Base-by-base conservation (phyloP, 2,888 invertebrate genomes). In the Invenusta paracnida region DNA sequence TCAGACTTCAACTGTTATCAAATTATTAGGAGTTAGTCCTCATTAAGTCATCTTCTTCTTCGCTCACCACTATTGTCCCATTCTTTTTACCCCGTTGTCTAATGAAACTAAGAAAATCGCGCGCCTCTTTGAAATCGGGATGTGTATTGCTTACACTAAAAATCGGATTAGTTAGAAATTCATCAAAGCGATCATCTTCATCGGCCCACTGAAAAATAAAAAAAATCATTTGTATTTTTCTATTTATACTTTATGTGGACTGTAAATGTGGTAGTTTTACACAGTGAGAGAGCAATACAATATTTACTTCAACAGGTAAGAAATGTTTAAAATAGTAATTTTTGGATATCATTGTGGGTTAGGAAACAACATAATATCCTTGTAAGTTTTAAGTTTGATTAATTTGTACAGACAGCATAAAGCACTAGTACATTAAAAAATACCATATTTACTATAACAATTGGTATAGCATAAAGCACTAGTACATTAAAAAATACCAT, bases 101-200 rank as follows among this genome's bases (percentile, higher is more conserved):
- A 5, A 73, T 73, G 25, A 13, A 73, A 5, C 11, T 73, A 2
- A 73, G 73, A 25, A 73, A 73, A 23, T 73, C 73, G 2, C 25
- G 11, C 27, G 73, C 73, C 73, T 73, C 73, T 25, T 73, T 73
- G 73, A 73, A 73, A 25, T 73, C 73, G 25, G 73, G 73, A 73
- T 73, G 73, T 23, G 73, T 23, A 73, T 23, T 73, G 27, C 73
- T 73, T 13, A 73, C 27, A 25, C 23, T 5, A 23, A 73, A 73
- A 23, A 73, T 23, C 2, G 73, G 73, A 73, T 73, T 73, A 23
- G 23, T 73, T 23, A 73, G 73, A 73, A 73, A 73, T 73, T 73
- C 73, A 73, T 73, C 73, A 25, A 73, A 73, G 23, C 73, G 73
- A 25, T 73, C 25, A 23, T 73, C 73, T 25, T 73, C 73, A 13